Percentiles rank a stretch among this genome's conserved stretches.
Conservation (phyloP, 37 sponge, comb jelly and placozoan species). For the Cliona cf. orientalis region DNA sequence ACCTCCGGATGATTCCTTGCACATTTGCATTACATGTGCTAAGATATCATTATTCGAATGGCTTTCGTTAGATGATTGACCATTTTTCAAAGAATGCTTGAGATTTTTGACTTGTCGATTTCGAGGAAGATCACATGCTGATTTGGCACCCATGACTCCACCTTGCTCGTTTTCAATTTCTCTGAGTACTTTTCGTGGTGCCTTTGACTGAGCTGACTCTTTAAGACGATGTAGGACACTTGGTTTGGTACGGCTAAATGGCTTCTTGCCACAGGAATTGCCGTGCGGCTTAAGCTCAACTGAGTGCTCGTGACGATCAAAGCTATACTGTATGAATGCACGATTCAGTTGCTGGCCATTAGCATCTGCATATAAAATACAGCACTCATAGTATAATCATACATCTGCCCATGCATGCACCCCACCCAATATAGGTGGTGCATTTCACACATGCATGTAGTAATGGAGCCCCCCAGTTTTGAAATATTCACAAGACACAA, state of each 20-base stretch:
- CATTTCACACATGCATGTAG: background rate
- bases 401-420: too few relatives aligned
- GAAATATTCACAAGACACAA: background rate
- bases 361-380: too few relatives aligned
- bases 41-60: background rate
- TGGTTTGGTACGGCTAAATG: slow-evolving; percentile 32
- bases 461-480: background rate
- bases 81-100: background rate
- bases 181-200: slow-evolving; percentile 10
- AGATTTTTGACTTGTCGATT: slow-evolving; percentile 26
- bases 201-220: background rate
- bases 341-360: background rate
- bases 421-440: too few relatives aligned
- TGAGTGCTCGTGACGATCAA: slow-evolving; percentile 34
- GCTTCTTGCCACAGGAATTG: background rate
- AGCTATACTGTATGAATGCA: slow-evolving; percentile 32
- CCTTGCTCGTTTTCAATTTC: slow-evolving; percentile 28
- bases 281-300: slow-evolving; percentile 34
- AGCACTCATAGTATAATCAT: too few relatives aligned
- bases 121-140: slow-evolving; percentile 33
- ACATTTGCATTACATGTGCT: slow-evolving; percentile 27
- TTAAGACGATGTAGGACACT: slow-evolving; percentile 11
- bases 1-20: slow-evolving; percentile 7
- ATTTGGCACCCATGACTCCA: slow-evolving; percentile 22
- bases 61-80: background rate